Evolutionary conservation across 2,113 vertebrate species (phyloP).

Genomic region (Pygoscelis adeliae): DNA sequence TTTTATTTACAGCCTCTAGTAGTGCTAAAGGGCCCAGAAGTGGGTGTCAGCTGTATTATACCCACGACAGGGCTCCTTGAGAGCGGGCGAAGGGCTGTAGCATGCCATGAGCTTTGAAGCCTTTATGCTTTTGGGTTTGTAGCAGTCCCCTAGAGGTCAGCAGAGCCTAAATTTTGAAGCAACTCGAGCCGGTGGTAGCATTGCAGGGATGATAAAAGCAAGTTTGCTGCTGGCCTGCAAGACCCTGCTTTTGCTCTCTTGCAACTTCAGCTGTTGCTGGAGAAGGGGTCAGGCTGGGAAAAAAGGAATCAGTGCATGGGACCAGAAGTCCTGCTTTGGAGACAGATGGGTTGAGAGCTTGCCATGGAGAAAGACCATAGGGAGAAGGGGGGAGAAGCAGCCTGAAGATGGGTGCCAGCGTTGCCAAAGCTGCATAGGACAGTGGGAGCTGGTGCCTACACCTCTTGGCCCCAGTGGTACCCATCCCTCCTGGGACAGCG

Average conservation of each 20-base stretch:
- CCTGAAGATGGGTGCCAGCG: neutral
- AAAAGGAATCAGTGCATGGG: neutral
- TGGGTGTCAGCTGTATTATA: neutral
- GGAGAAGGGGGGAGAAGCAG: neutral
- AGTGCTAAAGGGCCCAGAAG: neutral
- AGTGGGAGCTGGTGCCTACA: neutral
- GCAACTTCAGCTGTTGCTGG: neutral
- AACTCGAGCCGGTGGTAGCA: neutral
- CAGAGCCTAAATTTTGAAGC: constrained; percentile 14
- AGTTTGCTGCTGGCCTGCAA: neutral
- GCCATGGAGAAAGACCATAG: neutral
- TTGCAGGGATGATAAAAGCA: neutral
- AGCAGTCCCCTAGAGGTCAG: constrained; percentile 77
- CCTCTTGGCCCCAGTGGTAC: fast-evolving
- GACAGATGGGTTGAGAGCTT: neutral
- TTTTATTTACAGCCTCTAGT: neutral
- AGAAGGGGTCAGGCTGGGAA: neutral
- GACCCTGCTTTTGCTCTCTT: neutral
- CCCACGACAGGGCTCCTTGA: neutral
- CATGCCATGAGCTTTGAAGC: neutral
- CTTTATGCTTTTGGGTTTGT: neutral
- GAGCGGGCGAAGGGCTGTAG: neutral
- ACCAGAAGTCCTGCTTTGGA: neutral
- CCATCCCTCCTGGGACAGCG: fast-evolving
- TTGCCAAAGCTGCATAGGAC: neutral